Conservation (phyloP, 92 coral and sea anemone genomes). For the Parazoanthus atlanticus region DNA sequence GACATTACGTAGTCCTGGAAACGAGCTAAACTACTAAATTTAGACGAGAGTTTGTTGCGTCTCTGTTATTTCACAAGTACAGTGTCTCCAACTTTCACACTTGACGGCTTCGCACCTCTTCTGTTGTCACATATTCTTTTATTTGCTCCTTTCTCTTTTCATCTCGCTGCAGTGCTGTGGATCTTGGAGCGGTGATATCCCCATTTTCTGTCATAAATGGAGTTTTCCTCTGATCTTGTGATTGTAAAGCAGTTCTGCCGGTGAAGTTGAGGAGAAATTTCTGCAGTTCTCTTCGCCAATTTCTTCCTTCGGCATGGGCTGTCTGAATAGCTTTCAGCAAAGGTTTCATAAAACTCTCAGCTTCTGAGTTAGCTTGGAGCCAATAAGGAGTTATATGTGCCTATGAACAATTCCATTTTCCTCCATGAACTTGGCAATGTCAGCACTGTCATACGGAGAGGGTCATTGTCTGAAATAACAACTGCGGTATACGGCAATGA, state of each 20-base stretch:
- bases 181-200: background rate
- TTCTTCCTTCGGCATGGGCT: background rate
- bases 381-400: background rate
- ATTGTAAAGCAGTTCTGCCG: slow-evolving; percentile 12
- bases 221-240: background rate
- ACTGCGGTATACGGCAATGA: slow-evolving; percentile 46
- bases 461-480: slow-evolving; percentile 50
- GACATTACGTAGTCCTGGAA: too few relatives aligned
- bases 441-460: slow-evolving; percentile 29
- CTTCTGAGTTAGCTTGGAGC: slow-evolving; percentile 10
- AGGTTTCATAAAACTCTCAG: slow-evolving; percentile 2
- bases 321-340: background rate
- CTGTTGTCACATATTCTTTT: slow-evolving; percentile 9
- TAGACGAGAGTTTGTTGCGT: slow-evolving; percentile 22
- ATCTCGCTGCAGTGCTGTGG: slow-evolving; percentile 12
- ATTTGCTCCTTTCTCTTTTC: background rate
- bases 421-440: slow-evolving; percentile 19
- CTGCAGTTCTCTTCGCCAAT: background rate
- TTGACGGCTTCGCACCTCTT: slow-evolving; percentile 1
- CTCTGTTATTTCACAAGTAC: slow-evolving; percentile 35
- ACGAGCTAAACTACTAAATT: too few relatives aligned
- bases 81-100: slow-evolving; percentile 22
- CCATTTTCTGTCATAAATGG: background rate
- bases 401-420: background rate
- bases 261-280: slow-evolving; percentile 1